A percentile compares a stretch with the other conserved stretches of the same genome.
Evolutionary conservation across 2,113 vertebrate species (phyloP).

Genomic region (Tetrao urogallus): DNA sequence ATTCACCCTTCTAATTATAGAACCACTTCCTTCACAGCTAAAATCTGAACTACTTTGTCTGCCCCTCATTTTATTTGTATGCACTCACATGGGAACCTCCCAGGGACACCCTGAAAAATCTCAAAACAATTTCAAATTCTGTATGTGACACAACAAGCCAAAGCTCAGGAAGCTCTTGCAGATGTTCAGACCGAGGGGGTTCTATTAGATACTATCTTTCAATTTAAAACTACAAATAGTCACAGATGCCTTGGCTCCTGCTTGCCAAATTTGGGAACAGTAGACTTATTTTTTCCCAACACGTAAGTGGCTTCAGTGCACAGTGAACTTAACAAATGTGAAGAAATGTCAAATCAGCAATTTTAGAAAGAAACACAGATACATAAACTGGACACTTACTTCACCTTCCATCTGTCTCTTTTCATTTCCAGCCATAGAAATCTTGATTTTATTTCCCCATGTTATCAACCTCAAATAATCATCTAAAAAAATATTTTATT

Average conservation of each 20-base stretch:
- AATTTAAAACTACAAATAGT: background rate
- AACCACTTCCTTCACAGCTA: background rate
- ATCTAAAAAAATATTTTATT: background rate
- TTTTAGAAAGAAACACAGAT: background rate
- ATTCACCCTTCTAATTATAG: background rate
- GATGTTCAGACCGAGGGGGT: background rate
- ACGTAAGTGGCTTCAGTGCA: background rate
- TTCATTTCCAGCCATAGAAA: background rate
- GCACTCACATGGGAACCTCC: background rate
- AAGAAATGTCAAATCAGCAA: background rate
- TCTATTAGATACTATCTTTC: background rate
- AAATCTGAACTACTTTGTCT: background rate
- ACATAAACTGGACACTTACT: background rate
- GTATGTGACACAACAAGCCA: background rate
- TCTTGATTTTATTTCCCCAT: background rate
- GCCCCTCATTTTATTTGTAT: background rate
- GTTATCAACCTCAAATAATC: background rate
- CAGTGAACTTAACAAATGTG: background rate
- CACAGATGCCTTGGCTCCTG: background rate
- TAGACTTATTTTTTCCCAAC: background rate
- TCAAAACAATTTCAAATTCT: background rate
- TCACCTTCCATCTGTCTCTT: background rate
- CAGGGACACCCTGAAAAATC: background rate
- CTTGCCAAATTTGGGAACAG: background rate
- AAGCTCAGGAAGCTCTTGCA: background rate